These are phyloP conservation scores for Delphinus delphis DNA, from an alignment of 2,113 vertebrate species.

Conservation along the genomic window DNA sequence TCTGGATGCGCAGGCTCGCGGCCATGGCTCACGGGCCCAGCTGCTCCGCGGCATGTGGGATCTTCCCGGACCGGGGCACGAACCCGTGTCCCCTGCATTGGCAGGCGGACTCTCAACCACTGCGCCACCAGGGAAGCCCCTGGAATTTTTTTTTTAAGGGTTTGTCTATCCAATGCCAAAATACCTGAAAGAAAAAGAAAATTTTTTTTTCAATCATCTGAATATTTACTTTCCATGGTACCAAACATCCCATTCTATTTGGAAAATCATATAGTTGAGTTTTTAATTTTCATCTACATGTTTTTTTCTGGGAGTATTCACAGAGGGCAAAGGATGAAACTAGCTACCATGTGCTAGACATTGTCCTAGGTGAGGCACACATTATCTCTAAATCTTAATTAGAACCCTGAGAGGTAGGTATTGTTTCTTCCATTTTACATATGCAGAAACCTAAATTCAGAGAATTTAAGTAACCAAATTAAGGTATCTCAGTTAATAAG, in stretches of 20 bases:
- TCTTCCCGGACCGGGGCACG: no score
- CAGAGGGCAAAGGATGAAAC: slow-evolving; percentile 34
- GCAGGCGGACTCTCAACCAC: no score
- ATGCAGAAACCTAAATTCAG: slow-evolving; percentile 37
- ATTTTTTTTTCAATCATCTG: not conserved
- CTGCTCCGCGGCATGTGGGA: no score
- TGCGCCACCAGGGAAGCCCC: no score
- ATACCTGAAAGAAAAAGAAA: slow-evolving; percentile 32
- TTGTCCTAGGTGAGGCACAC: slow-evolving; percentile 10
- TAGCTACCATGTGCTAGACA: not conserved
- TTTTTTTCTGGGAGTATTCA: slow-evolving; percentile 29
- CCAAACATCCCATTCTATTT: slow-evolving; percentile 29
- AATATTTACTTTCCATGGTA: slow-evolving; percentile 42
- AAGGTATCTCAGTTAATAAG: slow-evolving; percentile 12
- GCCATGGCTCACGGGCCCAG: no score
- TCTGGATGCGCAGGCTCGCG: no score
- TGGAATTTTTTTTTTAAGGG: not conserved
- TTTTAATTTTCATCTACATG: slow-evolving; percentile 52
- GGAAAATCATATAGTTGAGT: slow-evolving; percentile 1
- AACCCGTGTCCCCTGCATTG: no score
- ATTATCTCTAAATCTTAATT: slow-evolving; percentile 55
- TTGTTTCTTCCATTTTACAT: slow-evolving; percentile 57
- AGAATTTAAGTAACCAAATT: slow-evolving; percentile 42
- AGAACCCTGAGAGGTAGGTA: not conserved
- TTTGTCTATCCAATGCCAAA: slow-evolving; percentile 13